These are phyloP conservation scores for Orchesellides sinensis DNA, from an alignment of 2,888 invertebrate species.

Conservation along the genomic window DNA sequence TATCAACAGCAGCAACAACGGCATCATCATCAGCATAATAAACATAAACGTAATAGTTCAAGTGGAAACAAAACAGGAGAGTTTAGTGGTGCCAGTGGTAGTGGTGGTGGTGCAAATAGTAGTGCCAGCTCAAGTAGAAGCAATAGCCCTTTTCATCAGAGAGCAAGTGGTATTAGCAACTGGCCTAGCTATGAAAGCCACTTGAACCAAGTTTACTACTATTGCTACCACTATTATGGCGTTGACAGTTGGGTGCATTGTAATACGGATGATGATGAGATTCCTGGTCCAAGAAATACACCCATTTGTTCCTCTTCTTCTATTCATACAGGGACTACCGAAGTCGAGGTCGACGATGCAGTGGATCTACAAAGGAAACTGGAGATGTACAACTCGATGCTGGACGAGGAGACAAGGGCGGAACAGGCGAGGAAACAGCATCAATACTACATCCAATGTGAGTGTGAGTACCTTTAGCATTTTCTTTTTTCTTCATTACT, in stretches of 20 bases:
- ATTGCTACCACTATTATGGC: slow-evolving; percentile 60
- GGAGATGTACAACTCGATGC: slow-evolving; percentile 92
- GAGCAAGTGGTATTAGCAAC: slow-evolving; percentile 34
- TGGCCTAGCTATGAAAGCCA: slow-evolving; percentile 63
- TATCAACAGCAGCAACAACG: slow-evolving; percentile 32
- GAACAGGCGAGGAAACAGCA: slow-evolving; percentile 88
- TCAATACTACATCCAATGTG: slow-evolving; percentile 89
- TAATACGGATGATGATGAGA: slow-evolving; percentile 64
- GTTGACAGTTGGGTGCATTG: slow-evolving; percentile 66
- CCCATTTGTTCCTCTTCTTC: slow-evolving; percentile 57
- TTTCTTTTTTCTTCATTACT: too few relatives aligned
- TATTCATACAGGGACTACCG: slow-evolving; percentile 79
- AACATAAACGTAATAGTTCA: slow-evolving; percentile 14
- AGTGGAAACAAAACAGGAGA: slow-evolving; percentile 24
- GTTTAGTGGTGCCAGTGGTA: slow-evolving; percentile 35
- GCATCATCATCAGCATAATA: slow-evolving; percentile 25
- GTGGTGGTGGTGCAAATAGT: background rate
- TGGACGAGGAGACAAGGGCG: slow-evolving; percentile 89
- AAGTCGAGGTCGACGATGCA: slow-evolving; percentile 91
- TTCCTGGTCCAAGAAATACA: slow-evolving; percentile 60
- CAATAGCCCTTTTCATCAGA: slow-evolving; percentile 2
- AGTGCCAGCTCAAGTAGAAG: background rate
- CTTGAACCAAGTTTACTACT: slow-evolving; percentile 63
- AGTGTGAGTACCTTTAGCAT: slow-evolving; percentile 78
- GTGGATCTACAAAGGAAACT: slow-evolving; percentile 93